Conservation (phyloP, 2,888 invertebrate genomes). For the Caenorhabditis sp. region DNA sequence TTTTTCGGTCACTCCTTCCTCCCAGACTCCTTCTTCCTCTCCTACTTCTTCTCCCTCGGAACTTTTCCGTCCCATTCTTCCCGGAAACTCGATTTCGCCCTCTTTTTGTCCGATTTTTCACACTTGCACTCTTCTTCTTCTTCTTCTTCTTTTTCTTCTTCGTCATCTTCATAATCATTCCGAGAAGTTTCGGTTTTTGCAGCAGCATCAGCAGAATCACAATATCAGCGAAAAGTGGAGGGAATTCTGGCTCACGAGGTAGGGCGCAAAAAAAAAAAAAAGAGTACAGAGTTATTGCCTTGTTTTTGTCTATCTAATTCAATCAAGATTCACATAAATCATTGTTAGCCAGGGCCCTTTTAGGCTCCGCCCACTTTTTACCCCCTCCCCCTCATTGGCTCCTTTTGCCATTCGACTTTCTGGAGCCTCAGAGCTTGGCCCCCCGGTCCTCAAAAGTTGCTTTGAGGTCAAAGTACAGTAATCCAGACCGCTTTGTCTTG, state of each 20-base stretch:
- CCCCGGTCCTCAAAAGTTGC: too few species aligned
- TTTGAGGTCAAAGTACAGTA: too few species aligned
- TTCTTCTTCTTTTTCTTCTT: conserved; percentile 1
- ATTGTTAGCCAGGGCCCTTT: conserved; percentile 11
- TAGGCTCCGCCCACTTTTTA: conserved; percentile 17
- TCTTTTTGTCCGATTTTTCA: too few species aligned
- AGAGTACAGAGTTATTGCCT: conserved; percentile 24
- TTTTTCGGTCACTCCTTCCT: too few species aligned
- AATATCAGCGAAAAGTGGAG: neutral
- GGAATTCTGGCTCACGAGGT: conserved; percentile 16
- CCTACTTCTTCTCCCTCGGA: neutral
- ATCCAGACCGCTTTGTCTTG: too few species aligned
- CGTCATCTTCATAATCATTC: neutral
- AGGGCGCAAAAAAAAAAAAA: neutral
- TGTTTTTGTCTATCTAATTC: conserved; percentile 31
- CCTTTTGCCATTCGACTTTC: too few species aligned
- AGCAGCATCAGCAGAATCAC: too few species aligned
- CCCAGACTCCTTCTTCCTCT: neutral
- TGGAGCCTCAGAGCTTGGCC: too few species aligned
- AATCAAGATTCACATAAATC: conserved; percentile 48
- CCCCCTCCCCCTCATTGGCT: too few species aligned
- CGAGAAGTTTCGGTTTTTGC: too few species aligned
- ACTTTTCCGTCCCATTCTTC: conserved; percentile 6
- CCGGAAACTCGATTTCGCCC: neutral
- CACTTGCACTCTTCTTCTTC: conserved; percentile 3